phyloP scores from a whole-genome alignment of 2,113 vertebrate genomes.

The Aix galericulata region DNA sequence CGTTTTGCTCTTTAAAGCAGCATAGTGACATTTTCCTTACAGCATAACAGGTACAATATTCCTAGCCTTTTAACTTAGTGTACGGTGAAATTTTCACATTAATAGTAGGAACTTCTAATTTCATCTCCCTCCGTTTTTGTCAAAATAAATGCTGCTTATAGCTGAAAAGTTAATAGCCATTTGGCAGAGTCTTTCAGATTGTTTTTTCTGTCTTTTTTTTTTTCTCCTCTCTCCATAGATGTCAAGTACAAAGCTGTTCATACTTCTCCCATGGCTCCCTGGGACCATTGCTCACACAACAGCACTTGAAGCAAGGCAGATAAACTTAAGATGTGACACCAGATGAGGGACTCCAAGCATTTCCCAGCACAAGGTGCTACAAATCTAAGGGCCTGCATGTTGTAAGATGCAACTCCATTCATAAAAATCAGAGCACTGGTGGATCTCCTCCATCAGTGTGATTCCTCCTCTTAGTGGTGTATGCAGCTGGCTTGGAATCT shows the following conservation, averaged over 20 bases:
- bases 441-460: accelerated
- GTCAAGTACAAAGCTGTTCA: neutral
- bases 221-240: too few species aligned
- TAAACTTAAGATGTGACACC: neutral
- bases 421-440: neutral
- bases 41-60: neutral
- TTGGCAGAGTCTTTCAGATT: neutral
- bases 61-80: neutral
- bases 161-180: neutral
- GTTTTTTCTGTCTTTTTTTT: neutral
- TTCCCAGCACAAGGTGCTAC: neutral
- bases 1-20: neutral
- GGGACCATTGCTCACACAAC: neutral
- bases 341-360: neutral
- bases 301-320: neutral
- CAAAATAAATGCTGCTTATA: neutral
- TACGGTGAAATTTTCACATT: neutral
- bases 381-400: neutral
- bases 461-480: neutral
- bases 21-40: neutral
- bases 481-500: neutral
- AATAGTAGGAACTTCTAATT: neutral
- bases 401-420: accelerated
- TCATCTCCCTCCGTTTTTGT: neutral
- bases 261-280: neutral